Evolutionary conservation across 2,797 vertebrate species (phyloP), one percentile per base, ranked within the genome.

Genomic region (Bradypus variegatus): DNA sequence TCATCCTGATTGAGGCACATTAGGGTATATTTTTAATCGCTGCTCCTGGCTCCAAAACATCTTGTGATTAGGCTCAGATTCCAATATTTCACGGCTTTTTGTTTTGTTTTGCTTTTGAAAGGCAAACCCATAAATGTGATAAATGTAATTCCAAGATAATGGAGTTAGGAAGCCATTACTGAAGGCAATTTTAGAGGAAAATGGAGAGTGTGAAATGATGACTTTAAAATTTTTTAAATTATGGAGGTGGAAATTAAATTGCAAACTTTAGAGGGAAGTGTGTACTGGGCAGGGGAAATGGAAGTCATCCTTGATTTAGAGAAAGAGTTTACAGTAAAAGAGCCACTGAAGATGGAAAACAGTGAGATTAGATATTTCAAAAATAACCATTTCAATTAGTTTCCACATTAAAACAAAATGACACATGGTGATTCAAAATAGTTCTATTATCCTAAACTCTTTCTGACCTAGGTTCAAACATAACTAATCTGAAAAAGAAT

Each of bases 141-240:
- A 88, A 84, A 95, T 96, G 94, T 92, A 94, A 96, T 94, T 95
- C 93, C 91, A 94, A 93, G 94, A 92, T 95, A 96, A 95, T 94
- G 75, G 73, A 92, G 86, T 96, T 86, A 94, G 93, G 84, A 96
- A 96, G 91, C 95, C 93, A 96, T 95, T 95, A 95, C 78, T 93
- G 92, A 67, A 96, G 95, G 76, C 91, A 95, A 92, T 83, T 96
- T 64, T 90, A 80, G 69, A 86, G 92, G 62, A 88, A 94, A 97
- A 96, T 69, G 84, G 89, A 85, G 96, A 96, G 65, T 90, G 29
- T 77, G 84, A 92, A 93, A 69, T 87, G 85, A 96, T 89, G 92
- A 67, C 27, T 93, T 94, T 89, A 93, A 96, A 96, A 93, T 96
- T 93, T 94, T 96, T 82, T 93, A 91, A 96, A 80, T 95, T 93